phyloP scores from a whole-genome alignment of 1,140 invertebrate genomes.

The Drosophila kikkawai region DNA sequence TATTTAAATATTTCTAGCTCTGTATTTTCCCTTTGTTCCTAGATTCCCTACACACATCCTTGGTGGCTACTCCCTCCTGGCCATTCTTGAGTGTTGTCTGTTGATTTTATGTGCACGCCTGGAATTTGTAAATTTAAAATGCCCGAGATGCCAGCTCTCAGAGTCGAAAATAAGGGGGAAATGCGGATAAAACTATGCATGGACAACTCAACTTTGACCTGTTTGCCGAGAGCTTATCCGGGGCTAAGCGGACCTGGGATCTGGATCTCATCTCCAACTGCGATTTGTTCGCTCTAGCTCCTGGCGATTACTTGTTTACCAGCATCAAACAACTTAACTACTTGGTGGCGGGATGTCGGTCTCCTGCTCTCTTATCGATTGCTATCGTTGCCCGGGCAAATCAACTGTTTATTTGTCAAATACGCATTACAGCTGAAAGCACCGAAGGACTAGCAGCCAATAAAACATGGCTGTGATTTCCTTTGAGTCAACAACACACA shows the following conservation, averaged over 20 bases:
- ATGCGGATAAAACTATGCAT: constrained; percentile 45
- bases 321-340: constrained; percentile 81
- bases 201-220: constrained; percentile 67
- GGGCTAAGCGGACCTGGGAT: constrained; percentile 17
- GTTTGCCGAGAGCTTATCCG: constrained; percentile 64
- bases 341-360: constrained; percentile 25
- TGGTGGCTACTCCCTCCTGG: constrained; percentile 24
- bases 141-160: constrained; percentile 55
- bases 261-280: constrained; percentile 15
- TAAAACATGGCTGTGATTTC: constrained; percentile 69
- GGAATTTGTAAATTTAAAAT: constrained; percentile 84
- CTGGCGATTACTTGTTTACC: constrained; percentile 80
- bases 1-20: not conserved
- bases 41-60: constrained; percentile 18
- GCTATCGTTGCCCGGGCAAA: constrained; percentile 68
- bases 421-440: constrained; percentile 76
- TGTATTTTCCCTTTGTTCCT: constrained; percentile 1
- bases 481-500: constrained; percentile 71
- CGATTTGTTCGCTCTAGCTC: constrained; percentile 32
- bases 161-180: not conserved
- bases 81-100: constrained; percentile 71
- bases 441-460: constrained; percentile 60
- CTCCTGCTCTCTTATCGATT: constrained; percentile 58
- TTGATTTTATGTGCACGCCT: constrained; percentile 76
- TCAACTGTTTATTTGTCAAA: constrained; percentile 84